Evolutionary conservation across 2,888 invertebrate species (phyloP).

Genomic region (Autographa gamma): DNA sequence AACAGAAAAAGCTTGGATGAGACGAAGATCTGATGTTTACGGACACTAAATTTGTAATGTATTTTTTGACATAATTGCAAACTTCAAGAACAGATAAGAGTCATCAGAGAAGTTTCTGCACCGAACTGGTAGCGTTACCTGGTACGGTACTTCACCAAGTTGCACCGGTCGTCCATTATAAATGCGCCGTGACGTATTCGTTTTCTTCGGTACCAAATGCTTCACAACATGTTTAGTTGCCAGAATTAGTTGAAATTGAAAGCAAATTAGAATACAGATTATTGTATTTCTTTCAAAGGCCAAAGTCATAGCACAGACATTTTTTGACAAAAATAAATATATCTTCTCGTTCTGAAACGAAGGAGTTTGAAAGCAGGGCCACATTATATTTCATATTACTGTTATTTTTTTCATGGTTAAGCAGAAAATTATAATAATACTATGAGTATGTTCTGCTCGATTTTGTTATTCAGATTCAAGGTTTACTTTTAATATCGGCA

Average conservation of each 20-base stretch:
- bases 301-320: conserved; percentile 27
- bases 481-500: not conserved
- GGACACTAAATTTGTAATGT: too few relatives aligned
- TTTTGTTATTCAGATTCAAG: not conserved
- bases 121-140: conserved; percentile 59
- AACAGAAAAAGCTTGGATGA: too few relatives aligned
- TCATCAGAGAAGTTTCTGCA: too few relatives aligned
- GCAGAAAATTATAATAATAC: not conserved
- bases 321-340: not conserved
- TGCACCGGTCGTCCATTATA: conserved; percentile 62
- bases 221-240: conserved; percentile 6
- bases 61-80: too few relatives aligned
- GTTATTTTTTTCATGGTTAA: not conserved
- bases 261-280: conserved; percentile 12
- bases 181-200: conserved; percentile 10
- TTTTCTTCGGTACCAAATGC: not conserved
- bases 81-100: too few relatives aligned
- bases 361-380: not conserved
- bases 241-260: conserved; percentile 16
- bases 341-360: conserved; percentile 12
- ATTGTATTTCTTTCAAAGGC: conserved; percentile 12
- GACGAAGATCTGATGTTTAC: too few relatives aligned
- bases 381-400: not conserved
- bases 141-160: conserved; percentile 75
- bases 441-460: not conserved